phyloP scores from a whole-genome alignment of 1,140 invertebrate species.

The Nasonia vitripennis region DNA sequence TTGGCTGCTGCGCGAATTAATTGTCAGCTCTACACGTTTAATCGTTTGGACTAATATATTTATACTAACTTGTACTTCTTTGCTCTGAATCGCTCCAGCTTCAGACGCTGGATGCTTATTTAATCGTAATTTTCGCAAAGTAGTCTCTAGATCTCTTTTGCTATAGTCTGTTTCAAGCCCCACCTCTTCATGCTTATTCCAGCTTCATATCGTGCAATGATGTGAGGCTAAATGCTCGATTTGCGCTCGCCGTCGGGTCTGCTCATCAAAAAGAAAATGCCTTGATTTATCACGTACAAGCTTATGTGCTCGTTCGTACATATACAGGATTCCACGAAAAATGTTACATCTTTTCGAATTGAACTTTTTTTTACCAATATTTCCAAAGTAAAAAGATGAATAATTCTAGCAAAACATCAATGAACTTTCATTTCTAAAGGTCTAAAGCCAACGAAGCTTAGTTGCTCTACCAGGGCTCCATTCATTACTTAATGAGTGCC shows the following conservation, averaged over 20 bases:
- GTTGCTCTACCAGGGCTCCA: too few relatives aligned
- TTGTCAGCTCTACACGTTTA: not conserved
- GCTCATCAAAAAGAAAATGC: not conserved
- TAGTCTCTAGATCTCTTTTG: not conserved
- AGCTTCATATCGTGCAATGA: not conserved
- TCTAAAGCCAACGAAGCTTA: too few relatives aligned
- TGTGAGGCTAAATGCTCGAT: not conserved
- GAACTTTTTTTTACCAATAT: too few relatives aligned
- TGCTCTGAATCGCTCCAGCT: too few relatives aligned
- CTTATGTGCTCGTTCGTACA: not conserved
- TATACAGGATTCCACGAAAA: too few relatives aligned
- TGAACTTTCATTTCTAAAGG: too few relatives aligned
- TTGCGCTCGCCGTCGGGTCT: not conserved
- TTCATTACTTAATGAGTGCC: too few relatives aligned
- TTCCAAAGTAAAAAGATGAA: too few relatives aligned
- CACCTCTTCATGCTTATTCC: too few relatives aligned
- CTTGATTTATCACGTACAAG: conserved; percentile 6
- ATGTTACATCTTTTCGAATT: too few relatives aligned
- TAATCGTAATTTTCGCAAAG: not conserved
- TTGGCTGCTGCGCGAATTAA: not conserved
- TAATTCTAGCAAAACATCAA: too few relatives aligned
- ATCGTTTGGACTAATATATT: not conserved
- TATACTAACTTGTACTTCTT: not conserved
- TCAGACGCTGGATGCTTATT: not conserved
- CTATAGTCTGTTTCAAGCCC: not conserved